phyloP scores from a whole-genome alignment of 2,113 vertebrate species.

The Tychaedon coryphoeus region DNA sequence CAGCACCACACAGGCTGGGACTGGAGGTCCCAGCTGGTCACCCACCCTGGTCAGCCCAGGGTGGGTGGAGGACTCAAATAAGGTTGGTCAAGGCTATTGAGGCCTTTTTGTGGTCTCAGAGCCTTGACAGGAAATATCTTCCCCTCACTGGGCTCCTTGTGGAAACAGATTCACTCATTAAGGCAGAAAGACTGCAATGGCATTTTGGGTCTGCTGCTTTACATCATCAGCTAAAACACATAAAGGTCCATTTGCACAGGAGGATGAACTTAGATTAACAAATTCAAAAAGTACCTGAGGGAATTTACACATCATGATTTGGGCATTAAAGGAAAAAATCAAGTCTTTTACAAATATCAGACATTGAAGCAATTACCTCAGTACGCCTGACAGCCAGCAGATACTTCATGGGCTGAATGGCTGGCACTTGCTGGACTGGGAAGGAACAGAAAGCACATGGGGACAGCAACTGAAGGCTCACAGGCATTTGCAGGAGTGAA shows the following conservation, averaged over 20 bases:
- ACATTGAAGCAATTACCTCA: neutral
- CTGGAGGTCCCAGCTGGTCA: neutral
- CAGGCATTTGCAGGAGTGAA: neutral
- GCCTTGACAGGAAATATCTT: neutral
- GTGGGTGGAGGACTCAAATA: neutral
- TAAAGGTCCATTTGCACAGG: neutral
- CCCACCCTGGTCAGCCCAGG: accelerated
- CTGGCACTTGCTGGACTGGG: neutral
- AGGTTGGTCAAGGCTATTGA: accelerated
- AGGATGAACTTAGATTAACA: neutral
- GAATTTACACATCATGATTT: neutral
- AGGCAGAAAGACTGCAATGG: conserved; percentile 2
- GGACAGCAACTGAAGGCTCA: neutral
- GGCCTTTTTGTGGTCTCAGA: neutral
- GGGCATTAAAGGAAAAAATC: neutral
- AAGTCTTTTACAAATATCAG: neutral
- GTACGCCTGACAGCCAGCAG: neutral
- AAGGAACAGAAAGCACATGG: neutral
- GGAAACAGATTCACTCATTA: conserved; percentile 5
- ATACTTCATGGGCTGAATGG: neutral
- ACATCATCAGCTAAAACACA: conserved; percentile 43
- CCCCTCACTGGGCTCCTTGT: neutral
- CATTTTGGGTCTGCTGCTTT: neutral
- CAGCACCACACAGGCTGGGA: neutral
- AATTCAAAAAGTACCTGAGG: neutral